Evolutionary conservation across 2,888 invertebrate genomes (phyloP).

Genomic region (Acanthosepion lycidas): DNA sequence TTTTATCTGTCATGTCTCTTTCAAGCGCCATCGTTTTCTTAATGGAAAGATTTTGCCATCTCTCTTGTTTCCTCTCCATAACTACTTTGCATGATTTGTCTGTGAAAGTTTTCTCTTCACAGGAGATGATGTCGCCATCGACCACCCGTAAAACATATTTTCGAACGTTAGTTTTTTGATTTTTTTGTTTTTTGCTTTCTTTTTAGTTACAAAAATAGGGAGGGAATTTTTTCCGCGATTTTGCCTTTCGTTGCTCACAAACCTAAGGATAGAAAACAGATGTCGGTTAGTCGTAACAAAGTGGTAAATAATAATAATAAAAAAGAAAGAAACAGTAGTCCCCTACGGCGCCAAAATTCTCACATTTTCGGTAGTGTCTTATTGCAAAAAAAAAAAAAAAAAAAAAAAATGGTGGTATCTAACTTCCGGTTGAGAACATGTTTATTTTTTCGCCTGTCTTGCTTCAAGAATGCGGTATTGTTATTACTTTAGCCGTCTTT

Average conservation of each 20-base stretch:
- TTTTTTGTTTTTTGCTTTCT: neutral
- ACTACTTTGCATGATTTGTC: no score
- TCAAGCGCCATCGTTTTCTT: no score
- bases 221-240: neutral
- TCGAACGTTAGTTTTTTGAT: neutral
- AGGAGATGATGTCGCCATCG: no score
- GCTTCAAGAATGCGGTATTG: neutral
- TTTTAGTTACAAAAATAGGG: neutral
- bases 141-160: no score
- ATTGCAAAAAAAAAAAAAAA: neutral
- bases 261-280: neutral
- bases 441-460: slow-evolving; percentile 10
- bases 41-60: no score
- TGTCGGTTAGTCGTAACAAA: neutral
- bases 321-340: neutral
- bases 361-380: neutral
- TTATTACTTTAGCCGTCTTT: neutral
- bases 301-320: no score
- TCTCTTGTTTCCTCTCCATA: no score
- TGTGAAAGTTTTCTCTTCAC: no score
- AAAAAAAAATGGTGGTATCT: neutral
- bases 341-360: neutral
- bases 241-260: neutral
- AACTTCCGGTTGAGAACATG: neutral
- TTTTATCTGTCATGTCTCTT: no score